Evolutionary conservation across 2,888 invertebrate species (phyloP), one percentile per base, ranked within the genome.

Genomic region (Heliconius erato): DNA sequence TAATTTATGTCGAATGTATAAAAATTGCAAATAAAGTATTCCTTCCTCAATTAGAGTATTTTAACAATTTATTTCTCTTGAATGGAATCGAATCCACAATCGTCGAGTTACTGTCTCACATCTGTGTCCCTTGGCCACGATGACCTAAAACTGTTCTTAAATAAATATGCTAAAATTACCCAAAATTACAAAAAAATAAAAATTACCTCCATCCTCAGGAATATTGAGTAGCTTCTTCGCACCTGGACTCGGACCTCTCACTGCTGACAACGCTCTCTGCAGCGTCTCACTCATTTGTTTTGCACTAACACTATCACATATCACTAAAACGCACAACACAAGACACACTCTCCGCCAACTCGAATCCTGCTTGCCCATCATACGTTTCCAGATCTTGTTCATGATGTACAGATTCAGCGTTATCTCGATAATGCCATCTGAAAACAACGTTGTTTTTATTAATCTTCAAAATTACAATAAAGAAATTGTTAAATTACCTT

Each of bases 271-370:
- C 88, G 96, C 96, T 89, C 96, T 89, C 91, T 96, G 96, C 87
- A 96, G 89, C 85, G 96, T 96, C 91, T 96, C 96, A 88, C 96
- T 96, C 89, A 96, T 96, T 87, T 95, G 95, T 90, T 95, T 95
- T 12, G 92, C 93, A 80, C 89, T 90, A 59, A 86, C 90, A 93
- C 89, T 81, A 90, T 80, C 90, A 93, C 90, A 87, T 91, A 94
- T 68, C 84, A 89, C 91, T 91, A 88, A 69, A 88, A 85, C 91
- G 92, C 89, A 91, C 90, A 91, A 91, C 89, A 78, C 89, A 89
- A 85, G 85, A 82, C 86, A 82, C 88, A 87, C 89, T 91, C 89
- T 91, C 84, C 91, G 89, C 93, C 93, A 92, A 76, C 91, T 89
- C 59, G 91, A 92, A 89, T 92, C 93, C 86, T 92, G 93, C 86